Conservation (phyloP, 1,140 invertebrate species). For the Dreissena polymorpha region DNA sequence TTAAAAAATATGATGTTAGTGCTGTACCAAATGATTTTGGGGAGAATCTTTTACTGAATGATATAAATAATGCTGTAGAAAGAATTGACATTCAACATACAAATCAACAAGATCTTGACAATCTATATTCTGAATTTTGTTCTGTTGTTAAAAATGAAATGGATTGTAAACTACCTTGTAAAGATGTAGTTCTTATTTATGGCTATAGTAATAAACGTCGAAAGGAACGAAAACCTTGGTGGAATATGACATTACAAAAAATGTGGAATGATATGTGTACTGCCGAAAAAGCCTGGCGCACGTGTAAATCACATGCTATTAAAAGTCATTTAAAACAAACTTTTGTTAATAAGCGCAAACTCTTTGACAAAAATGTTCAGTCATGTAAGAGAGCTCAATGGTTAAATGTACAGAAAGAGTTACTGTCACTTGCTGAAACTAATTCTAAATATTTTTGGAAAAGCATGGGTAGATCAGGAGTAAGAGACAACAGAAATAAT, state of each 20-base stretch:
- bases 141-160: background rate
- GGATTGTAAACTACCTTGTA: background rate
- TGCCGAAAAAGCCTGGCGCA: background rate
- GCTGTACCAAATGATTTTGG: background rate
- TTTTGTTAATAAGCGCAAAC: background rate
- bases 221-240: slow-evolving; percentile 14
- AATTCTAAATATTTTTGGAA: slow-evolving; percentile 14
- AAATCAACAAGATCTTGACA: background rate
- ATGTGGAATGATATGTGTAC: slow-evolving; percentile 15
- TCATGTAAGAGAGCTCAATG: background rate
- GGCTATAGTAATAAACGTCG: too few relatives aligned
- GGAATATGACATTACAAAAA: slow-evolving; percentile 7
- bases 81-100: background rate
- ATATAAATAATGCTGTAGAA: background rate
- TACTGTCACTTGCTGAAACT: too few relatives aligned
- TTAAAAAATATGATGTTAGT: background rate
- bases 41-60: background rate
- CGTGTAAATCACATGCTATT: too few relatives aligned
- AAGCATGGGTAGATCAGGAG: background rate
- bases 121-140: slow-evolving; percentile 3
- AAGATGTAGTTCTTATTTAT: background rate
- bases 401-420: too few relatives aligned
- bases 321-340: too few relatives aligned
- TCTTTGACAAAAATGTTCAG: background rate
- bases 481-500: background rate